Evolutionary conservation across 2,797 vertebrate species (phyloP).

Genomic region (Salarias fasciatus): DNA sequence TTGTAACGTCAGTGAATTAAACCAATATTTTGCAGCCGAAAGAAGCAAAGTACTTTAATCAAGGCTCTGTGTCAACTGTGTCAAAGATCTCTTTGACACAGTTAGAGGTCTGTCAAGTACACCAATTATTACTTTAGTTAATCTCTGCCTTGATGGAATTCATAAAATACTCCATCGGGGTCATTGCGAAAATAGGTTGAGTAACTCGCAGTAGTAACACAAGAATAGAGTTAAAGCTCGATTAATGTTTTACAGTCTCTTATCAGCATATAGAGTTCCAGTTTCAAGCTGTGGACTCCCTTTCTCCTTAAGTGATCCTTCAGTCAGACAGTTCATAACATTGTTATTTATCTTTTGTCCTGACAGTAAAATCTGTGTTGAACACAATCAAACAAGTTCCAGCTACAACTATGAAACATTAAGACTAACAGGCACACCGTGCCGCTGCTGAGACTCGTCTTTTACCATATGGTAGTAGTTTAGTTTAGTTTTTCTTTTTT

Average conservation of each 20-base stretch:
- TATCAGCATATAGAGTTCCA: constrained; percentile 20
- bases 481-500: too few species aligned
- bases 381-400: too few species aligned
- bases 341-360: constrained; percentile 6
- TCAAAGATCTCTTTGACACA: neutral
- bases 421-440: too few species aligned
- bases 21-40: too few species aligned
- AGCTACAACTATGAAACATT: too few species aligned
- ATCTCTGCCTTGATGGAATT: constrained; percentile 5
- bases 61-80: too few species aligned
- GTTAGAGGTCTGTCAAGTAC: neutral
- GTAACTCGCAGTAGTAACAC: constrained; percentile 7
- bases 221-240: constrained; percentile 15
- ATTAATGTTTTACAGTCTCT: constrained; percentile 9
- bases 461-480: too few species aligned
- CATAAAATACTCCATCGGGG: constrained; percentile 12
- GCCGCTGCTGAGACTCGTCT: too few species aligned
- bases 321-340: neutral
- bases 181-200: neutral
- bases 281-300: constrained; percentile 14
- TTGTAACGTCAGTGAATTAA: too few species aligned
- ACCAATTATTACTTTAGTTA: constrained; percentile 11
- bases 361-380: neutral
- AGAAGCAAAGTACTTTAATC: too few species aligned
- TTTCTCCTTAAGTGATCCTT: constrained; percentile 12